These are phyloP conservation scores for Acanthopleura granulata DNA, from an alignment of 2,888 invertebrate genomes.

Conservation along the genomic window DNA sequence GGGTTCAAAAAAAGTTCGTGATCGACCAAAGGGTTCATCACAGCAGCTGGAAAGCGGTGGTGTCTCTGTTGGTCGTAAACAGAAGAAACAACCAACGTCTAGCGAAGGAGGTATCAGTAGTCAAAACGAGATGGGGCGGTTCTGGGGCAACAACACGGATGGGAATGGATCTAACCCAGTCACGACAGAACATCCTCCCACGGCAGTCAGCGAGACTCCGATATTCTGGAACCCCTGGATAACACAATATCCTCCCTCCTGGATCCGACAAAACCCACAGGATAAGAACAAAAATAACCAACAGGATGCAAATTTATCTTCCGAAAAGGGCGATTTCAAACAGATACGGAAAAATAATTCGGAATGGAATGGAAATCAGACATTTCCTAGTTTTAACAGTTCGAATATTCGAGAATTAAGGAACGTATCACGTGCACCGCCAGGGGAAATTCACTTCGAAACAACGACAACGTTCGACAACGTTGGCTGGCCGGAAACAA, in stretches of 20 bases:
- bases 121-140: not conserved
- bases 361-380: not conserved
- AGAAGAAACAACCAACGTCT: not conserved
- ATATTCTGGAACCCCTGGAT: not conserved
- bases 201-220: not conserved
- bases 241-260: not conserved
- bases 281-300: not conserved
- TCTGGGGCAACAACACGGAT: not conserved
- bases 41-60: not conserved
- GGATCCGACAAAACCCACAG: not conserved
- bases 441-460: not conserved
- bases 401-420: not conserved
- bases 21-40: not conserved
- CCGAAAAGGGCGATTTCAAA: not conserved
- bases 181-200: not conserved
- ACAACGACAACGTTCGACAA: conserved; percentile 1
- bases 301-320: not conserved
- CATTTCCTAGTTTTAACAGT: not conserved
- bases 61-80: not conserved
- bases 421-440: not conserved
- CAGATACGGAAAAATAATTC: not conserved
- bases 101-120: not conserved
- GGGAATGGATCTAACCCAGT: not conserved
- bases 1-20: not conserved
- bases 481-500: not conserved